A percentile compares a stretch with the other conserved stretches of the same genome.
These are phyloP conservation scores for Aphodius granarius DNA, from an alignment of 2,888 invertebrate genomes.

Conservation along the genomic window DNA sequence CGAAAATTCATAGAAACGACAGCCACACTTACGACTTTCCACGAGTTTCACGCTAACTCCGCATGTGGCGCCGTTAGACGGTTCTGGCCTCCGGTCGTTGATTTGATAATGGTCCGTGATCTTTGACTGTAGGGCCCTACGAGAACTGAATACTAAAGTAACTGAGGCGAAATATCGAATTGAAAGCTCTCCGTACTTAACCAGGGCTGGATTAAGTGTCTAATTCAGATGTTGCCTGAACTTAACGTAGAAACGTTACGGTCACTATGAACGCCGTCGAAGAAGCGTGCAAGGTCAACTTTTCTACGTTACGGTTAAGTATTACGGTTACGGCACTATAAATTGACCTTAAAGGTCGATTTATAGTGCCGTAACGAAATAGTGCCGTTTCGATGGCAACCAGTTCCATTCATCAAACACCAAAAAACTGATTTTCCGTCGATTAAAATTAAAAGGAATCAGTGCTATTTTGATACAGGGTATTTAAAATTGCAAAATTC, in stretches of 20 bases:
- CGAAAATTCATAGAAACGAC: background rate
- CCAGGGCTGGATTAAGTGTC: background rate
- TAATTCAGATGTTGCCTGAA: too few species aligned
- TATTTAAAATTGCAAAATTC: background rate
- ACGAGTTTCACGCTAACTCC: background rate
- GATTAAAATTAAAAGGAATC: background rate
- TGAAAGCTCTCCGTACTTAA: background rate
- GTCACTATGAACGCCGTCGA: too few species aligned
- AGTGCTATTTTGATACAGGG: background rate
- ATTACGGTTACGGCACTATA: too few species aligned
- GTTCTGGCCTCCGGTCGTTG: background rate
- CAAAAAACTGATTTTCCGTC: too few species aligned
- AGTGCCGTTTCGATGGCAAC: too few species aligned
- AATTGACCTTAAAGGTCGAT: too few species aligned
- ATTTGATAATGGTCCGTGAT: conserved; percentile 11
- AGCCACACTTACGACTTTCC: background rate
- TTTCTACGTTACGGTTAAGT: too few species aligned
- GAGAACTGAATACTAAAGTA: background rate
- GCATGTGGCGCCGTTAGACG: background rate
- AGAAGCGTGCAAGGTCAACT: too few species aligned
- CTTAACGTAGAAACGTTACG: too few species aligned
- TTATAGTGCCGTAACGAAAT: too few species aligned
- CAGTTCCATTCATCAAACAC: too few species aligned
- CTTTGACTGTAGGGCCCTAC: conserved; percentile 8
- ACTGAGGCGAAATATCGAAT: background rate